Percentiles rank a stretch among this genome's conserved stretches.
Conservation (phyloP, 2,113 vertebrate species). For the Eptesicus fuscus region DNA sequence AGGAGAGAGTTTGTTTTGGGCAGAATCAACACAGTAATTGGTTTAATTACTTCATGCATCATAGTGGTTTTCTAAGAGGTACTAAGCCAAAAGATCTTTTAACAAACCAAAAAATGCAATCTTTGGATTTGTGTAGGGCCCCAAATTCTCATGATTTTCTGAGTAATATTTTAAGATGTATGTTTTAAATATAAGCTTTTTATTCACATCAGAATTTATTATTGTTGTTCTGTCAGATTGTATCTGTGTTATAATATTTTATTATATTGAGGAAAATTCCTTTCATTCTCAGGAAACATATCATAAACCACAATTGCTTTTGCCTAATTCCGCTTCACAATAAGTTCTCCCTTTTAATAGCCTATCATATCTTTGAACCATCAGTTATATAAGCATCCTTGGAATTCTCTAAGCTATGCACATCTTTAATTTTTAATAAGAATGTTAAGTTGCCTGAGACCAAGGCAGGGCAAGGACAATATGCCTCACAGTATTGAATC, state of each 20-base stretch:
- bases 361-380: background rate
- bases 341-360: background rate
- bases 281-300: background rate
- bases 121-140: background rate
- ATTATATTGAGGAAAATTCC: background rate
- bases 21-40: background rate
- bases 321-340: background rate
- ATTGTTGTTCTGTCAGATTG: background rate
- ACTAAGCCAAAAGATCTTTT: background rate
- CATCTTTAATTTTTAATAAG: background rate
- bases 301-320: background rate
- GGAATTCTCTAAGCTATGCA: background rate
- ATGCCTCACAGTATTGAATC: background rate
- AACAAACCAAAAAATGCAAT: background rate
- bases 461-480: background rate
- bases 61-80: background rate
- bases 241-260: background rate
- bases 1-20: background rate
- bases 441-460: background rate
- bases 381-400: background rate
- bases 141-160: constrained; percentile 6
- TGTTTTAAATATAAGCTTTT: background rate
- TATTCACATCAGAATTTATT: background rate
- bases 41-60: background rate
- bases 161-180: background rate